Conservation (phyloP, 2,113 vertebrate species). For the Anguilla rostrata region DNA sequence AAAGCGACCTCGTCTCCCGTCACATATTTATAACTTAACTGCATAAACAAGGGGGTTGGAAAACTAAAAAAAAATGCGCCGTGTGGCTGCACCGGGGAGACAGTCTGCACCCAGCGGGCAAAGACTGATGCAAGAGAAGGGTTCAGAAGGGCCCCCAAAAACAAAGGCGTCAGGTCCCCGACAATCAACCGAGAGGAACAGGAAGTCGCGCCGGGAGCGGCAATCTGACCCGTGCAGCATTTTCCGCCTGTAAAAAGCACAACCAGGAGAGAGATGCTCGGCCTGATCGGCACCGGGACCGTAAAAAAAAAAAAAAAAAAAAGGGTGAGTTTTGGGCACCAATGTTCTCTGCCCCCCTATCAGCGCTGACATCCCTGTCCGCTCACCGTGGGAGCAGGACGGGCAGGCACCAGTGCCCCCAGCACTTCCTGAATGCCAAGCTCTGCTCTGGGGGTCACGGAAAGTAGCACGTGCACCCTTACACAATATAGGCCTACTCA, state of each 20-base stretch:
- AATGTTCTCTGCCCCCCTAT: not conserved
- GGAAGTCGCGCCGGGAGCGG: constrained; percentile 39
- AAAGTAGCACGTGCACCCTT: constrained; percentile 4
- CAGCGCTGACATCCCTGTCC: not conserved
- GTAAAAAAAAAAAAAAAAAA: no score
- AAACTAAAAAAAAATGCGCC: not conserved
- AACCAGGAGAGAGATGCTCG: constrained; percentile 2
- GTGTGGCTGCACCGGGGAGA: constrained; percentile 11
- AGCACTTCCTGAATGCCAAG: not conserved
- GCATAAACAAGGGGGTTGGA: not conserved
- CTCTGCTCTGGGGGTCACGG: not conserved
- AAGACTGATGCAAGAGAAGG: constrained; percentile 22
- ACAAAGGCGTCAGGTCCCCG: constrained; percentile 39
- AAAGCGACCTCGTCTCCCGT: not conserved
- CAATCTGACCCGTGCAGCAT: constrained; percentile 48
- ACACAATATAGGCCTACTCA: not conserved
- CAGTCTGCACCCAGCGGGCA: constrained; percentile 29
- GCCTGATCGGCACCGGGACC: not conserved
- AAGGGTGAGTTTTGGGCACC: not conserved
- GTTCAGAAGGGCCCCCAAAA: constrained; percentile 30
- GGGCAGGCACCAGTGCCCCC: not conserved
- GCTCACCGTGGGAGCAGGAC: not conserved
- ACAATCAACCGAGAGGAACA: constrained; percentile 45
- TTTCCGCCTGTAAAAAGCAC: constrained; percentile 35
- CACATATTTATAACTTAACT: not conserved